Evolutionary conservation across 2,888 invertebrate species (phyloP), one percentile per base, ranked within the genome.

Genomic region (Rotaria socialis): DNA sequence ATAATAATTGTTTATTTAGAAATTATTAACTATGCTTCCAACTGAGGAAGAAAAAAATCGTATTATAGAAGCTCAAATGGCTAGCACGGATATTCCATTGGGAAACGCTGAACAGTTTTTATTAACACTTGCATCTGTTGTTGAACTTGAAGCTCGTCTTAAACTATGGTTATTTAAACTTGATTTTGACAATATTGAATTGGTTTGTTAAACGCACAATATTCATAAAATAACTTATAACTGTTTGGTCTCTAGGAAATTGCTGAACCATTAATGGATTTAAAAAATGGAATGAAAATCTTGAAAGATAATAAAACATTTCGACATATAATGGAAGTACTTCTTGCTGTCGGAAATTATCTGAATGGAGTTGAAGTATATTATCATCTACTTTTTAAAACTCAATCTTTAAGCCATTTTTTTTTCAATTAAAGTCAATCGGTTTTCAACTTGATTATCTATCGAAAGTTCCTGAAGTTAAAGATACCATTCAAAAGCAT

Each of bases 401-500:
- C 47, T 27, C 8, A 52, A 16, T 3, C 16, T 52, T 16, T 52
- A 52, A 4, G 52, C 14, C 3, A 4, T 3, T 52, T 52, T 52
- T 52, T 52, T 14, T 86, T 86, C 11, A 84, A n/a, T 41, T 89
- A 86, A 90, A 94, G 93, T 95, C 96, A 60, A 96, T 96, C 92
- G 99, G 98, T 50, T 99, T 99, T 92, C 95, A 97, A 91, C 94
- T 99, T 89, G 98, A 99, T 90, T 99, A 98, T 92, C 93, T 99
- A 89, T 94, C 96, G 84, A 97, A 98, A 93, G 92, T 93, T n/a
- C 96, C 97, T 90, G 96, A 99, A 93, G 96, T 99, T 84, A 97
- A 98, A 92, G 98, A 98, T 92, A 98, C 98, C 0, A 97, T 99
- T 75, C 96, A 99, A 91, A 99, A 99, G 92, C 97, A 99, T 92